phyloP scores from a whole-genome alignment of 2,888 invertebrate species.

The Camptogramma bilineatum region DNA sequence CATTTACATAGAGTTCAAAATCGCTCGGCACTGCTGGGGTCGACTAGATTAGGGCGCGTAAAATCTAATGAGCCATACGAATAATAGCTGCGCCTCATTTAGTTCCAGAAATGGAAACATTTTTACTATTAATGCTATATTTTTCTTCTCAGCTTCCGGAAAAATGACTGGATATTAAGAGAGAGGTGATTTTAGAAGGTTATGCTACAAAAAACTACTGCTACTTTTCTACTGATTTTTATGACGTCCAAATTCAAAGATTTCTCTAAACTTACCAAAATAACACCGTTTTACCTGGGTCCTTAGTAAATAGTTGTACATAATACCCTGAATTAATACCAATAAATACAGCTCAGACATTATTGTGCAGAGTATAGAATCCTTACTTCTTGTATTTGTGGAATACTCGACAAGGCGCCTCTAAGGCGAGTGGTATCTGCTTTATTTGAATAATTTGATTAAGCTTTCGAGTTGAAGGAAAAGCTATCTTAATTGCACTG shows the following conservation, averaged over 20 bases:
- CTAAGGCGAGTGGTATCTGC: conserved; percentile 65
- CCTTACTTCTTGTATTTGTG: conserved; percentile 56
- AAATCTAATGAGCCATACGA: conserved; percentile 74
- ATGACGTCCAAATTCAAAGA: no score
- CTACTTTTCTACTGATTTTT: background rate
- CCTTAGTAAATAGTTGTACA: background rate
- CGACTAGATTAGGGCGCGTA: conserved; percentile 64
- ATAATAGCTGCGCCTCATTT: conserved; percentile 70
- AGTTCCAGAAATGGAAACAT: conserved; percentile 48
- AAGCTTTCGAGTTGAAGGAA: conserved; percentile 57
- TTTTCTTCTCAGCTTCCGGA: conserved; percentile 16
- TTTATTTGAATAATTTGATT: conserved; percentile 82
- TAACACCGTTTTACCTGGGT: background rate
- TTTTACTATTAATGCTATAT: conserved; percentile 29
- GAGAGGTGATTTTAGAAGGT: background rate
- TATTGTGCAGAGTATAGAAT: conserved; percentile 22
- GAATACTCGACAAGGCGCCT: conserved; percentile 69
- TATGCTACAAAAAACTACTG: background rate
- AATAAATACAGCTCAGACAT: conserved; percentile 9
- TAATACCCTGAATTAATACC: background rate
- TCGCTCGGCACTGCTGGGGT: conserved; percentile 57
- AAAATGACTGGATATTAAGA: conserved; percentile 7
- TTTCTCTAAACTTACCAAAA: background rate
- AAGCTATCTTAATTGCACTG: conserved; percentile 35
- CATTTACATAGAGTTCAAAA: conserved; percentile 66